Evolutionary conservation across 2,797 vertebrate species (phyloP).

Genomic region (Knipowitschia caucasica): DNA sequence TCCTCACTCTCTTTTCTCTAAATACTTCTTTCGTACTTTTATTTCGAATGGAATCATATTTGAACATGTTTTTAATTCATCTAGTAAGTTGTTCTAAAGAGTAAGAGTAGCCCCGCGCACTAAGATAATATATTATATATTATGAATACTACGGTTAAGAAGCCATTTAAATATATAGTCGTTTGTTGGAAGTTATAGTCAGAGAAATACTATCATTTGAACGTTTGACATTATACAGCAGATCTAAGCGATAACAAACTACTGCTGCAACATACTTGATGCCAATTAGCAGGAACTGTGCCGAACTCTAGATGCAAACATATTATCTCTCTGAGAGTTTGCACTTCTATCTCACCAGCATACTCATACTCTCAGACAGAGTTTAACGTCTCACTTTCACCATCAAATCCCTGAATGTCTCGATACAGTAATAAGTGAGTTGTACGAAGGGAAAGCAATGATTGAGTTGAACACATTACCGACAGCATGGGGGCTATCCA

Average conservation of each 20-base stretch:
- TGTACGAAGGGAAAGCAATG: constrained; percentile 35
- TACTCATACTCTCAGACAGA: background rate
- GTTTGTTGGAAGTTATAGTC: background rate
- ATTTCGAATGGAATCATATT: no score
- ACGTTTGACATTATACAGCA: background rate
- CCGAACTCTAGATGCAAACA: background rate
- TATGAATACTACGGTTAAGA: background rate
- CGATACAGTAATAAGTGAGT: constrained; percentile 24
- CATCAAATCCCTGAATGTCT: constrained; percentile 27
- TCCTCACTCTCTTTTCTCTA: no score
- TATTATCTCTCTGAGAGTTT: background rate
- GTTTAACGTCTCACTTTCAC: constrained; percentile 5
- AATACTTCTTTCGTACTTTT: no score
- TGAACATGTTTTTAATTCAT: no score
- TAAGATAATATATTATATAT: no score
- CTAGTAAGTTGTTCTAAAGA: no score
- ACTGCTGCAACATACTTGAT: background rate
- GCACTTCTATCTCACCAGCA: background rate
- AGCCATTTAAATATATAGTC: background rate
- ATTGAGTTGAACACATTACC: constrained; percentile 69
- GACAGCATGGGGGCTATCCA: constrained; percentile 62
- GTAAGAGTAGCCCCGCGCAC: no score
- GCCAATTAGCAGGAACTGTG: constrained; percentile 5
- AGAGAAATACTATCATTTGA: background rate
- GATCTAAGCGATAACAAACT: constrained; percentile 5